Base-by-base conservation (phyloP, 2,888 invertebrate species). In the Pammene aurita region DNA sequence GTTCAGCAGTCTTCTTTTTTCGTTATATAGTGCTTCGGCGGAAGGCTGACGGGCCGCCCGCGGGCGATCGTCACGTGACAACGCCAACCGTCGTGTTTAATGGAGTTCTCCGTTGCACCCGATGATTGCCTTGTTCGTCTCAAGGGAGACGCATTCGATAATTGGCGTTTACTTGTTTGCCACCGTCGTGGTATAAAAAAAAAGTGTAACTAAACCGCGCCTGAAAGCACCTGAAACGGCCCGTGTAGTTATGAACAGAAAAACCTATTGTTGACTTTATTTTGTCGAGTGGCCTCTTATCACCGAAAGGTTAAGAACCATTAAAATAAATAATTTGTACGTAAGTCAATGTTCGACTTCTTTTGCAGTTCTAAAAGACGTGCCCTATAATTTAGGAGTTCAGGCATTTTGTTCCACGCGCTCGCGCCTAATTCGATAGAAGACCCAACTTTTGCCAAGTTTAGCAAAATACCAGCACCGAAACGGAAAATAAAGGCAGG, bases 101-200 rank as follows among this genome's bases (percentile, higher is more conserved):
- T 88, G 83, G 89, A 89, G 85, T 88, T 88, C 83, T 84, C 84
- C 83, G 83, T 74, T 86, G 87, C 86, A 86, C 81, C 87, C 85
- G 85, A 88, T 88, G 84, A 86, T 82, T 84, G 85, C 82, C 79
- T 72, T 71, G 68, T 71, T 70, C 71, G 72, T 66, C 66, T 74
- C 72, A 66, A 60, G 66, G 54, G 67, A 67, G 57, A 54, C 66
- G 52, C 26, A 66, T 46, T 57, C 54, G 54, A 65, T 69, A 60
- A 58, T 69, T 68, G 64, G 44, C 42, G 26, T 41, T 54, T 52
- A 34, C 34, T 52, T 50, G 57, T 52, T n/a, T 41, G n/a, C n/a
- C n/a, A n/a, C n/a, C n/a, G n/a, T n/a, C n/a, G n/a, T n/a, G n/a
- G n/a, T n/a, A n/a, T n/a, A n/a, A n/a, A n/a, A n/a, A n/a, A 38